A percentile compares a stretch with the other conserved stretches of the same genome.
phyloP scores from a whole-genome alignment of 2,797 vertebrate species.

The Betta splendens region DNA sequence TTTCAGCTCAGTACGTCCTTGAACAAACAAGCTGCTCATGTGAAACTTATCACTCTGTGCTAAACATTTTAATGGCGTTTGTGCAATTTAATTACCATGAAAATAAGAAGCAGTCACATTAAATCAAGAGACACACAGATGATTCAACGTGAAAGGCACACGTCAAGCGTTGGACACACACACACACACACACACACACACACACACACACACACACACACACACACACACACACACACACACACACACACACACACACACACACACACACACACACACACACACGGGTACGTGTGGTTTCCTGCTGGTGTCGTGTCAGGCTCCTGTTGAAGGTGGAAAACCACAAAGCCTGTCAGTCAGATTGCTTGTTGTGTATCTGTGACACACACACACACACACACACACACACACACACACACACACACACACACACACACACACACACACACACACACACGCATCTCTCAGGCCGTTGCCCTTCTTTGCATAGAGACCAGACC shows the following conservation, averaged over 20 bases:
- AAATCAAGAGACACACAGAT: constrained; percentile 1
- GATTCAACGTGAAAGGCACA: constrained; percentile 10
- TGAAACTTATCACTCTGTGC: constrained; percentile 37
- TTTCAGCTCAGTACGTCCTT: constrained; percentile 44
- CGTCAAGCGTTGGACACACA: constrained; percentile 9
- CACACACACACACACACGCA: constrained; percentile 10
- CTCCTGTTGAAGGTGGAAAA: constrained; percentile 45
- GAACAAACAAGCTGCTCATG: constrained; percentile 39
- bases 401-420: not conserved
- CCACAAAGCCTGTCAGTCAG: constrained; percentile 40
- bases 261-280: constrained; percentile 3
- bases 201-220: constrained; percentile 6
- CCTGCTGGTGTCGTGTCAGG: not conserved
- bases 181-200: constrained; percentile 3
- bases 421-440: too few relatives aligned
- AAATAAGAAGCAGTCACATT: constrained; percentile 13
- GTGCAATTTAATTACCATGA: constrained; percentile 9
- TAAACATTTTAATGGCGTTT: constrained; percentile 30
- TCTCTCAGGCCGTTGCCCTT: too few relatives aligned
- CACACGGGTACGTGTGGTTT: constrained; percentile 35
- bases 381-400: not conserved
- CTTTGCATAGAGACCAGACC: too few relatives aligned
- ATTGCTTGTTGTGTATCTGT: not conserved
- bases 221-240: constrained; percentile 6
- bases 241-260: constrained; percentile 7